Evolutionary conservation across 2,113 vertebrate genomes (phyloP).

Genomic region (Neolamprologus sp.): DNA sequence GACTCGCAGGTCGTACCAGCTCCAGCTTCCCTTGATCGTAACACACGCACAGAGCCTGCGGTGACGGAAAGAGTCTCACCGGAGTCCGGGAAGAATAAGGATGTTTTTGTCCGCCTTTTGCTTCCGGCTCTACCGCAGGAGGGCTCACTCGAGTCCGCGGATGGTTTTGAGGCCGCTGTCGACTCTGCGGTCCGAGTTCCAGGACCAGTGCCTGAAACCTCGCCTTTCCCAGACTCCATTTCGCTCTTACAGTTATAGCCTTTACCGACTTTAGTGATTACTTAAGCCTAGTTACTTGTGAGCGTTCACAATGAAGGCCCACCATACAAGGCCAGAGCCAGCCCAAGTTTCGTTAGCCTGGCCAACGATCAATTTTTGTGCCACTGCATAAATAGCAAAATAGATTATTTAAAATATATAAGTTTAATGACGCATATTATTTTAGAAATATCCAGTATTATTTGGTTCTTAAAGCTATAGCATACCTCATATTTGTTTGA

Average conservation of each 20-base stretch:
- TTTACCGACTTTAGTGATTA: background rate
- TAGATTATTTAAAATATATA: background rate
- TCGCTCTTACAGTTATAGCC: background rate
- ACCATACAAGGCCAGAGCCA: background rate
- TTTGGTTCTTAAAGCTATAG: constrained; percentile 65
- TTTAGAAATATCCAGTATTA: background rate
- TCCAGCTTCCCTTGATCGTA: background rate
- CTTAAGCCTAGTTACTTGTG: background rate
- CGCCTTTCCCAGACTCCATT: background rate
- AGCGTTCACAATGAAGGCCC: background rate
- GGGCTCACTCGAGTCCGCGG: constrained; percentile 3
- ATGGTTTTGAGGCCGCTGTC: background rate
- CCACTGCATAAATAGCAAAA: background rate
- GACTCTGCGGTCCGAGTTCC: background rate
- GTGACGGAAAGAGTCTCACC: background rate
- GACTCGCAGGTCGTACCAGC: background rate
- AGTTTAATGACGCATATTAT: background rate
- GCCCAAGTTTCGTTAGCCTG: background rate
- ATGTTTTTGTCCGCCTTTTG: background rate
- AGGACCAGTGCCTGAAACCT: background rate
- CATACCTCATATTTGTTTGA: constrained; percentile 13
- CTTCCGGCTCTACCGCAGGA: background rate
- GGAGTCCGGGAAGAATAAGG: background rate
- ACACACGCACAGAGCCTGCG: background rate
- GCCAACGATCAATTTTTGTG: background rate